Conservation (phyloP, 2,888 invertebrate genomes). For the Esperia sulphurella region DNA sequence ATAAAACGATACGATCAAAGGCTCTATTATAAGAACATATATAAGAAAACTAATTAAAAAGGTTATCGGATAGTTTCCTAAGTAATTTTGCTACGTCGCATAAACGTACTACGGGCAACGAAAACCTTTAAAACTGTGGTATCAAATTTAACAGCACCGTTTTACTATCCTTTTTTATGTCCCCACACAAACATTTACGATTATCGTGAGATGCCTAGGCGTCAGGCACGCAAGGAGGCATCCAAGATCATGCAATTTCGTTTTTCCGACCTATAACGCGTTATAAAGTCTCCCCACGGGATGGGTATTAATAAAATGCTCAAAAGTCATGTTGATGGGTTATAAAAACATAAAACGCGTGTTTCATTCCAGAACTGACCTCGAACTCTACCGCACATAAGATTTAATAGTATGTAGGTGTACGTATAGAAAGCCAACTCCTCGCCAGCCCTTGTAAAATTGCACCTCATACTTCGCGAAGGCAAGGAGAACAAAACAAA, state of each 20-base stretch:
- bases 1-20: too few species aligned
- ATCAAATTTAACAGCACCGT: constrained; percentile 45
- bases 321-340: constrained; percentile 37
- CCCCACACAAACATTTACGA: constrained; percentile 28
- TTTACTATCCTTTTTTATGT: constrained; percentile 49
- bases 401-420: too few species aligned
- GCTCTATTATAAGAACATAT: neutral
- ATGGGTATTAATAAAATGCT: constrained; percentile 34
- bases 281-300: constrained; percentile 24
- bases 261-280: constrained; percentile 26
- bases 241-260: constrained; percentile 16
- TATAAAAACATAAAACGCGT: constrained; percentile 54
- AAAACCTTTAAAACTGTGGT: constrained; percentile 1
- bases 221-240: constrained; percentile 12
- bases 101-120: neutral
- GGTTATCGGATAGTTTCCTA: too few species aligned
- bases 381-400: neutral
- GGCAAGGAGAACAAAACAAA: too few species aligned
- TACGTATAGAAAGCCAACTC: too few species aligned
- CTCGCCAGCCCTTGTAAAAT: too few species aligned
- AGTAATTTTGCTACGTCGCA: neutral
- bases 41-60: neutral
- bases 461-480: too few species aligned
- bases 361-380: neutral
- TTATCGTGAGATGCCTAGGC: constrained; percentile 26